These are phyloP conservation scores for Phalacrocorax pelagicus DNA, from an alignment of 2,113 vertebrate genomes.

Conservation along the genomic window DNA sequence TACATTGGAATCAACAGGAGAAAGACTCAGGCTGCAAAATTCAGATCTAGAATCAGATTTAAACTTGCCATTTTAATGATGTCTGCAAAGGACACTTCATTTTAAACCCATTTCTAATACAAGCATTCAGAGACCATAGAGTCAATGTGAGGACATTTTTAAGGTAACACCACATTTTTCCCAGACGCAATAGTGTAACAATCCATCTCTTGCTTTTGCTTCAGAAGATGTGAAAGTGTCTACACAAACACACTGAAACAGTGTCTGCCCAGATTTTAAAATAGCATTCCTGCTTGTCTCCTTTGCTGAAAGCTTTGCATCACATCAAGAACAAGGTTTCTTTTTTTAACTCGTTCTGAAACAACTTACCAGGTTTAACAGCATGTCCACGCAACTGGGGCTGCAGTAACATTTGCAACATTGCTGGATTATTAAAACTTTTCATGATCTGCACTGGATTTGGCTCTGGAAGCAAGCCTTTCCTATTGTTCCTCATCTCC, in stretches of 20 bases:
- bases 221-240: not conserved
- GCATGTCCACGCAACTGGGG: constrained; percentile 80
- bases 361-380: constrained; percentile 82
- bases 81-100: not conserved
- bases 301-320: not conserved
- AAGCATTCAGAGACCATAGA: not conserved
- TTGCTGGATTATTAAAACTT: constrained; percentile 92
- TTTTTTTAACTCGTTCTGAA: not conserved
- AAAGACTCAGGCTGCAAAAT: not conserved
- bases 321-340: not conserved
- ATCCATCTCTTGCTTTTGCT: not conserved
- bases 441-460: constrained; percentile 92
- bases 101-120: not conserved
- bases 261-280: not conserved
- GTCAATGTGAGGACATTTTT: not conserved
- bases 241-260: not conserved
- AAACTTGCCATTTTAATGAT: not conserved
- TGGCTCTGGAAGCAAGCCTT: constrained; percentile 93
- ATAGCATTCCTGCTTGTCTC: not conserved
- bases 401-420: constrained; percentile 91
- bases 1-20: not conserved
- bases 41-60: not conserved
- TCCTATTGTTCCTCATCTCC: constrained; percentile 90
- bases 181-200: not conserved
- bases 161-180: not conserved